Conservation (phyloP, 2,888 invertebrate genomes). For the Euplexia lucipara region DNA sequence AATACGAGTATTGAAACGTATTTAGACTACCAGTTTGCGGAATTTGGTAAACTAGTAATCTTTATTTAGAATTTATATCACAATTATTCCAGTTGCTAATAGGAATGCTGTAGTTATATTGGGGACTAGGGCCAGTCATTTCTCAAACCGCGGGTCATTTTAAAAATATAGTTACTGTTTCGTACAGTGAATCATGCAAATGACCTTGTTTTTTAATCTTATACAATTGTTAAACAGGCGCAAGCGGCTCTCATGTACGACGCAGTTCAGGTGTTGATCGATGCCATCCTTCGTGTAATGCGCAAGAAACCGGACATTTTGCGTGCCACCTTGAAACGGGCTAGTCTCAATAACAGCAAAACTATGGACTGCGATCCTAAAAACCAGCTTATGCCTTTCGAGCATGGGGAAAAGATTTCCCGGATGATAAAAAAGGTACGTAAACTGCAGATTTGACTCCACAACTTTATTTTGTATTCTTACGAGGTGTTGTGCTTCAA, state of each 20-base stretch:
- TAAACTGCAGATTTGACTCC: conserved; percentile 23
- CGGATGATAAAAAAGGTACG: conserved; percentile 94
- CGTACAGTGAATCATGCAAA: neutral
- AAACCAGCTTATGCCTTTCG: conserved; percentile 95
- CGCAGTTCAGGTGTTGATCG: conserved; percentile 96
- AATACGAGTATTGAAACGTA: no score
- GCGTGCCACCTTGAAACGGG: conserved; percentile 88
- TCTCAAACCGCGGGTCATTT: no score
- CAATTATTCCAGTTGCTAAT: neutral
- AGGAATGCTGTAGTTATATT: neutral
- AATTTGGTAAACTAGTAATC: no score
- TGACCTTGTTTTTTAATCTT: neutral
- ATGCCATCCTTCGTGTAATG: conserved; percentile 96
- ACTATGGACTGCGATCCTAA: conserved; percentile 95
- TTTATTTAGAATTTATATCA: no score
- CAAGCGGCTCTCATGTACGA: conserved; percentile 98
- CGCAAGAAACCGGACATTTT: conserved; percentile 95
- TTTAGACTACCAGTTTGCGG: no score
- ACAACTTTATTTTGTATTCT: conserved; percentile 20
- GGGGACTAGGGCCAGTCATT: neutral
- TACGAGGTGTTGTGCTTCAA: conserved; percentile 24
- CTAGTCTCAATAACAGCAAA: conserved; percentile 91
- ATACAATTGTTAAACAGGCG: conserved; percentile 91
- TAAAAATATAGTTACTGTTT: neutral
- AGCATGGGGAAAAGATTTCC: conserved; percentile 96